Evolutionary conservation across 2,797 vertebrate genomes (phyloP), one percentile per base, ranked within the genome.

Genomic region (Chromobotia macracanthus): DNA sequence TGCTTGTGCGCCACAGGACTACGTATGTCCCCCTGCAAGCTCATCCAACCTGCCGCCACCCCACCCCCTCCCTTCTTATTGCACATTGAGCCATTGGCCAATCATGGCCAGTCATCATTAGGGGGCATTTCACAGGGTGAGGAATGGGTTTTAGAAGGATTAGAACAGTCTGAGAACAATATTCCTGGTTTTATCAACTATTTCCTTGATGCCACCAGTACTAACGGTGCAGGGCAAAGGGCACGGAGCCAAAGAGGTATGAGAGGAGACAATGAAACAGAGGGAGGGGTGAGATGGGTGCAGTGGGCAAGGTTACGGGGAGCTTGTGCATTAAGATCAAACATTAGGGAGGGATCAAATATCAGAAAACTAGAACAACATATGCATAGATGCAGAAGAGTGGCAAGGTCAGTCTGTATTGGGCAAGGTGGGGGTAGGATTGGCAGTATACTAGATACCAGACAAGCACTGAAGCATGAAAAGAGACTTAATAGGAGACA

Each of bases 101-200:
- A 6, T 63, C 46, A 72, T 28, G 58, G 35, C 11, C 69, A 70
- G 11, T 31, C 81, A 63, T 19, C 5, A 38, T 18, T 44, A 8
- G 16, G 13, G 72, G 58, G 21, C 11, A 2, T 18, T 21, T 64
- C 53, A 55, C 46, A n/a, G 31, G 67, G 10, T n/a, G 61, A 13
- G 3, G 61, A 72, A 0, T 61, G 15, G 0, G 5, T n/a, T 35
- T 63, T 84, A 0, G 61, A 88, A 38, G 51, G 6, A 15, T 53
- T 91, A 0, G 61, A 86, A 23, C 87, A 87, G 65, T 93, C 92
- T 80, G 84, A 91, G 44, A 91, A 80, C 48, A 90, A 93, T 84
- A 92, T 94, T 61, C 82, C 91, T 0, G 93, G 88, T 78, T 94
- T 91, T 79, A 93, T 93, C 82, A 90, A 28, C 82, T 67, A 88